Evolutionary conservation across 1,140 invertebrate genomes (phyloP), one percentile per base, ranked within the genome.

Genomic region (Drosophila ironensis): DNA sequence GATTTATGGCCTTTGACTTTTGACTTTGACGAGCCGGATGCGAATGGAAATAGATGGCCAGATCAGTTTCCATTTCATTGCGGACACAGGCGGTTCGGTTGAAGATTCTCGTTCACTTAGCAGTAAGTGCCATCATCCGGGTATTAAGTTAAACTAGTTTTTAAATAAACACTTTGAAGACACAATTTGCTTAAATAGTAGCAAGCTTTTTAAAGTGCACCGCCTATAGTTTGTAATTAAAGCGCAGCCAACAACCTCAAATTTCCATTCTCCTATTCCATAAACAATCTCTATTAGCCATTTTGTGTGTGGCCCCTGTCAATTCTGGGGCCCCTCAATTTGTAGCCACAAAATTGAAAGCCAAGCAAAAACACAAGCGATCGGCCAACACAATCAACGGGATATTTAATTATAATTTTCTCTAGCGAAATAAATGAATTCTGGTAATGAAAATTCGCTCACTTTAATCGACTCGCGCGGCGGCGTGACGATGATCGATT

Each of bases 401-500:
- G 46, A 56, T 61, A 73, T 76, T 82, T 80, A 80, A 80, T 80
- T 80, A 82, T 71, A 60, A 70, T 78, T 84, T 73, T 50, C 41
- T 38, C 14, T 24, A 61, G 56, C 54, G 40, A 63, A 63, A 63
- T 77, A 81, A 81, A 64, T 81, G 78, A 72, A 81, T 56, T 68
- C 77, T 72, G 63, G 51, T 81, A 81, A 84, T 81, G 78, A 81
- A 84, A 84, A 76, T 81, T 77, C 51, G 78, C 63, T 72, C 56
- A 52, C 50, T 69, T 82, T 84, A 78, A 84, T 82, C 69, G 77
- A 78, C 61, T 73, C 28, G 41, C 40, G 67, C 67, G 20, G 42
- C 40, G 73, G 78, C 77, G 77, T 82, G 77, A 82, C 73, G 77
- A 82, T 82, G 77, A 82, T 82, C 77, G 77, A 82, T 82, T 77